Evolutionary conservation across 2,113 vertebrate genomes (phyloP).

Genomic region (Myrmecobius fasciatus): DNA sequence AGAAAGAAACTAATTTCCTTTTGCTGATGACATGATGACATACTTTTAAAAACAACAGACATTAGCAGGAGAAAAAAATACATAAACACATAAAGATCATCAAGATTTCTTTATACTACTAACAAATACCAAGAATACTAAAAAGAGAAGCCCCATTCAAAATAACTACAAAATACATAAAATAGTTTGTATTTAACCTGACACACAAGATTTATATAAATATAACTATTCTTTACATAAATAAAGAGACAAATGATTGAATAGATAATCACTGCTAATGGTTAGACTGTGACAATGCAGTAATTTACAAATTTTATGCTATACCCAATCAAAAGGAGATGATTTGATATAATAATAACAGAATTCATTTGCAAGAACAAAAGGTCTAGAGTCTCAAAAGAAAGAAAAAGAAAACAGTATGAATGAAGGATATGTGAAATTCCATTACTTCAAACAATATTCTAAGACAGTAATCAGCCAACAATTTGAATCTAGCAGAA

Average conservation of each 20-base stretch:
- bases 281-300: neutral
- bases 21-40: neutral
- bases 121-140: neutral
- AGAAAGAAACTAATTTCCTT: neutral
- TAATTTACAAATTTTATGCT: neutral
- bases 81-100: neutral
- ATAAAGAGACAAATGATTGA: slow-evolving; percentile 2
- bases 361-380: neutral
- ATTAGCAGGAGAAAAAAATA: neutral
- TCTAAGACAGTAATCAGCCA: neutral
- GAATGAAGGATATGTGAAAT: neutral
- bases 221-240: neutral
- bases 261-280: neutral
- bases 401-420: neutral
- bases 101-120: neutral
- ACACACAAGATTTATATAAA: neutral
- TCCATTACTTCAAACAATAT: neutral
- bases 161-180: neutral
- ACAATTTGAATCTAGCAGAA: neutral
- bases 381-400: neutral
- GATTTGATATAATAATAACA: neutral
- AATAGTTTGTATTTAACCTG: neutral
- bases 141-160: neutral
- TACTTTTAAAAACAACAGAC: neutral
- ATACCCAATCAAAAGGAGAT: neutral